A percentile compares a stretch with the other conserved stretches of the same genome.
These are phyloP conservation scores for Gorsachius magnificus DNA, from an alignment of 2,797 vertebrate species.

Conservation along the genomic window DNA sequence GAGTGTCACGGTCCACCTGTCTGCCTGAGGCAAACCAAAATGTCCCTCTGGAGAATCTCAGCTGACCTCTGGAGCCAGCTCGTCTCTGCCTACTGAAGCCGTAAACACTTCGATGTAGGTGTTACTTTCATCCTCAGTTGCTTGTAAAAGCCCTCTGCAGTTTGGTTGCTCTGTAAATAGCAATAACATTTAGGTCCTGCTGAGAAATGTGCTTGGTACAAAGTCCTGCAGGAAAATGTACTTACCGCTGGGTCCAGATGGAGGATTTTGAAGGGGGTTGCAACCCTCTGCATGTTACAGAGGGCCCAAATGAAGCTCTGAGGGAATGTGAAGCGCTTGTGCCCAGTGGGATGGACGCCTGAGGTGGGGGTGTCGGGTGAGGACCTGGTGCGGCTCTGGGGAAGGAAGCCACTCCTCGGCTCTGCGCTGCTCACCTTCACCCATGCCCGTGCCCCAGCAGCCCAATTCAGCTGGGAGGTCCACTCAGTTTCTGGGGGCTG, in stretches of 20 bases:
- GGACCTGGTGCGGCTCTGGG: neutral
- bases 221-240: neutral
- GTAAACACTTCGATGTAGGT: accelerated
- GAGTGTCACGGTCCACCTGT: accelerated
- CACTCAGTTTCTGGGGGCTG: accelerated
- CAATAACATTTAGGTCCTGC: neutral
- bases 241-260: neutral
- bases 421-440: neutral
- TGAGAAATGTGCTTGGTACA: neutral
- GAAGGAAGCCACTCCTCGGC: neutral
- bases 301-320: accelerated
- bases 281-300: accelerated
- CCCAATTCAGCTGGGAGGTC: neutral
- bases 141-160: neutral
- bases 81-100: neutral
- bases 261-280: neutral
- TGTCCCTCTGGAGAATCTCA: neutral
- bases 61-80: neutral
- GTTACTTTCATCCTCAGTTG: neutral
- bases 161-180: neutral
- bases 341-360: accelerated
- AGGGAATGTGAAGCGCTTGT: accelerated
- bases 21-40: neutral
- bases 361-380: neutral
- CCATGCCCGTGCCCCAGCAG: neutral